Conservation (phyloP, 2,888 invertebrate species). For the Drosophila maculinotata region DNA sequence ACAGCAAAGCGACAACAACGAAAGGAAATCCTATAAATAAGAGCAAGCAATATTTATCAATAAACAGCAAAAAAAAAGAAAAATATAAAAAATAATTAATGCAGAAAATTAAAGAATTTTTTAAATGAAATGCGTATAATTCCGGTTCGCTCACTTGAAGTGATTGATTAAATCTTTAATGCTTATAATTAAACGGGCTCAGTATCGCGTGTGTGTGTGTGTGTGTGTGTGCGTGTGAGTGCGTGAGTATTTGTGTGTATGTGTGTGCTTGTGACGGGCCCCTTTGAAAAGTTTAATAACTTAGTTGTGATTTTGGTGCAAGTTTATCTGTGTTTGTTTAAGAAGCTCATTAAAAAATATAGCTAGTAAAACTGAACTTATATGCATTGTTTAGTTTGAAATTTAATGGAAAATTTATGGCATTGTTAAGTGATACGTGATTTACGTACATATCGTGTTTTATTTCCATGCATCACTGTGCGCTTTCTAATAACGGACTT, state of each 20-base stretch:
- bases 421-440: slow-evolving; percentile 8
- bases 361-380: too few species aligned
- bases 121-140: slow-evolving; percentile 35
- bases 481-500: slow-evolving; percentile 38
- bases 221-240: not conserved
- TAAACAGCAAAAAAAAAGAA: slow-evolving; percentile 26
- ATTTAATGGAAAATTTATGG: slow-evolving; percentile 1
- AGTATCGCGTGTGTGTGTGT: not conserved
- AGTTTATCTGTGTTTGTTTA: not conserved
- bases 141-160: slow-evolving; percentile 15
- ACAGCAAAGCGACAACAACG: slow-evolving; percentile 34
- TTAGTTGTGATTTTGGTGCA: slow-evolving; percentile 1
- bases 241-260: not conserved
- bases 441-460: slow-evolving; percentile 15
- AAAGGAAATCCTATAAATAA: slow-evolving; percentile 66
- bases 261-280: slow-evolving; percentile 8
- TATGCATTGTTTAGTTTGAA: too few species aligned
- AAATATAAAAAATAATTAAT: slow-evolving; percentile 36
- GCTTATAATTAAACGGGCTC: slow-evolving; percentile 26
- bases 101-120: slow-evolving; percentile 35
- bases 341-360: slow-evolving; percentile 16
- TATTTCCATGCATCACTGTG: slow-evolving; percentile 37
- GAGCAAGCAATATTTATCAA: slow-evolving; percentile 63
- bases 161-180: slow-evolving; percentile 44
- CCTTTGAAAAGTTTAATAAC: slow-evolving; percentile 1